Base-by-base conservation (phyloP, 2,113 vertebrate genomes). In the Chitala chitala region DNA sequence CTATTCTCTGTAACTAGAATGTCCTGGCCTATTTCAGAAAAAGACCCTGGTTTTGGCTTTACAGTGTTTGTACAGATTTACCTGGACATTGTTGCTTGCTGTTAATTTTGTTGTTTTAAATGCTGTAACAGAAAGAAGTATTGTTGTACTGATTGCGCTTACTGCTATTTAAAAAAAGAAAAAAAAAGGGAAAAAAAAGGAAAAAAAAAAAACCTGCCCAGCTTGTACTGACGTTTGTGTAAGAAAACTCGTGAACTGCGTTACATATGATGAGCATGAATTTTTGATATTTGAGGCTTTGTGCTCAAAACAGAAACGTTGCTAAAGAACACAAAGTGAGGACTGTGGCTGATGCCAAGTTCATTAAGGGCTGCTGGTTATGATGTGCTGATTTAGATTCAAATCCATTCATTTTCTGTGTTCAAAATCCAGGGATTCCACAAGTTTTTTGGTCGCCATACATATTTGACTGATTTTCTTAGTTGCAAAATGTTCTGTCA, bases 251-350 rank as follows among this genome's bases (percentile, higher is more conserved):
- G 88, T 88, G 82, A 88, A 83, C 77, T 85, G 83, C 83, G 82
- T 84, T 86, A 80, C 82, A 80, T 77, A 83, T 84, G 84, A 87
- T 79, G 82, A 88, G 90, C 88, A 90, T 91, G 91, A 88, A 84
- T 83, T 79, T 76, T 81, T 86, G 90, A 87, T 87, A 88, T 86
- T 84, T 82, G 53, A 53, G 79, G 66, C 83, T 69, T 82, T 83
- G 83, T 87, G 56, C 77, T 77, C 36, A 63, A 40, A 56, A 69
- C 22, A 31, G 10, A 74, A 42, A 12, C 36, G 22, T 26, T 10
- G 63, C 36, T 24, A 38, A 61, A 63, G 46, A 63, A 55, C 26
- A 42, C 36, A 44, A 74, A 72, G 31, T 1, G 2, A 9, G 38
- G 8, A 46, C 7, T 1, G 12, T 29, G 31, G 59, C 5, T 63